A percentile compares a stretch with the other conserved stretches of the same genome.
Conservation (phyloP, 2,797 vertebrate species). For the Coregonus sp. region DNA sequence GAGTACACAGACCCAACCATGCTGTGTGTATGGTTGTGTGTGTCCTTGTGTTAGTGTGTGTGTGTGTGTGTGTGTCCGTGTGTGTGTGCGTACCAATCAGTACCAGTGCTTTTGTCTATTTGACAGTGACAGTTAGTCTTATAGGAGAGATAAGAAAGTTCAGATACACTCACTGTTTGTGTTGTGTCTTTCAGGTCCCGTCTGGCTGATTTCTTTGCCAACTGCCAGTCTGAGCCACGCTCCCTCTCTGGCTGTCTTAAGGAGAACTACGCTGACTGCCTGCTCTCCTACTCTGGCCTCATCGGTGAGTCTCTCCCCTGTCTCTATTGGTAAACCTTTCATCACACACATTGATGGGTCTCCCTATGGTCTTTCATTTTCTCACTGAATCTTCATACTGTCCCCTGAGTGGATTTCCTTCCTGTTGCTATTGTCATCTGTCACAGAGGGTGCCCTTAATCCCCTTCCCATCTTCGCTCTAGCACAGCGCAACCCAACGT, state of each 20-base stretch:
- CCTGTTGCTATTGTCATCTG: neutral
- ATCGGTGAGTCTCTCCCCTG: constrained; percentile 81
- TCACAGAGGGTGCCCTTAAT: neutral
- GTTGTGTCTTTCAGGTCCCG: constrained; percentile 83
- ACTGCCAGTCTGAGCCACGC: constrained; percentile 92
- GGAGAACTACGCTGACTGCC: constrained; percentile 95
- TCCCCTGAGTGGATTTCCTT: neutral
- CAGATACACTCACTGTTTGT: neutral
- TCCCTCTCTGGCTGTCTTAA: constrained; percentile 92
- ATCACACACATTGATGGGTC: neutral
- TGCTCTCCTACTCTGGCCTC: constrained; percentile 94
- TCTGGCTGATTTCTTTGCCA: constrained; percentile 94
- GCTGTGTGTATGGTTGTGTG: no score
- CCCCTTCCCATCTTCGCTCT: neutral
- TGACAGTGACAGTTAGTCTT: neutral
- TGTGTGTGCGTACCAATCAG: neutral
- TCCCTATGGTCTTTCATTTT: neutral
- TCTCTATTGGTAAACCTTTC: neutral
- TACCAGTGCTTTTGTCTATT: neutral
- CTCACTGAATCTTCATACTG: neutral
- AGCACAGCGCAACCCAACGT: neutral
- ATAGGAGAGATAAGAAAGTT: neutral
- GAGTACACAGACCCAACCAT: neutral
- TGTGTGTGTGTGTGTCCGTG: neutral
- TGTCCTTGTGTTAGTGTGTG: no score